Evolutionary conservation across 2,888 invertebrate genomes (phyloP).

Genomic region (Himalopsyche anomala): DNA sequence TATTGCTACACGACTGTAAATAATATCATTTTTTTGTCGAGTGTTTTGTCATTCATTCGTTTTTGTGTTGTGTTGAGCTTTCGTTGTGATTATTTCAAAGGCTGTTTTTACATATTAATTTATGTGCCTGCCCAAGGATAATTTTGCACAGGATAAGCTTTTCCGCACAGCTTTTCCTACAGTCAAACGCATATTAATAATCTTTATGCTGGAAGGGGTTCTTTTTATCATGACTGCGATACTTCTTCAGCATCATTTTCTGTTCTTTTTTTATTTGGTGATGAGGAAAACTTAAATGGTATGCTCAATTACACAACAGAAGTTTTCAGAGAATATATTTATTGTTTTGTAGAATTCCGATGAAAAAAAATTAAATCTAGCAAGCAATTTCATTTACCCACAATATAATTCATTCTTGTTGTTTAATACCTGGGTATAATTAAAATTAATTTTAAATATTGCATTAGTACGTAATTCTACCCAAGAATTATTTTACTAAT

Average conservation of each 20-base stretch:
- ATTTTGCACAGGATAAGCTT: not conserved
- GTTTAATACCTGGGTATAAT: no score
- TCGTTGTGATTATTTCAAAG: not conserved
- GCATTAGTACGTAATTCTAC: no score
- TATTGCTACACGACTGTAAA: not conserved
- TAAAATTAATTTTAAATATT: no score
- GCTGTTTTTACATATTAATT: not conserved
- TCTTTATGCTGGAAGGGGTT: not conserved
- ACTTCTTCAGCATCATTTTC: not conserved
- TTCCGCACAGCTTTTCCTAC: constrained; percentile 2
- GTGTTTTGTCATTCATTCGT: not conserved
- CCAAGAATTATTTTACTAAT: no score
- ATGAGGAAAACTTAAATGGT: not conserved
- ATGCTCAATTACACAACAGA: no score
- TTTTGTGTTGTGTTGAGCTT: constrained; percentile 3
- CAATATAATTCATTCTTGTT: no score
- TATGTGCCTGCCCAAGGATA: not conserved
- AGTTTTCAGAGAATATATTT: no score
- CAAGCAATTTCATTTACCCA: no score
- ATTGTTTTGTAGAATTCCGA: no score
- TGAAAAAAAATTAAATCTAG: no score
- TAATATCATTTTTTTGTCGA: not conserved
- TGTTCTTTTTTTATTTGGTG: constrained; percentile 12
- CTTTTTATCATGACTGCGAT: not conserved
- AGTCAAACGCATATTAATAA: not conserved